These are phyloP conservation scores for Drosophila ustulata DNA, from an alignment of 2,888 invertebrate genomes.

Conservation along the genomic window DNA sequence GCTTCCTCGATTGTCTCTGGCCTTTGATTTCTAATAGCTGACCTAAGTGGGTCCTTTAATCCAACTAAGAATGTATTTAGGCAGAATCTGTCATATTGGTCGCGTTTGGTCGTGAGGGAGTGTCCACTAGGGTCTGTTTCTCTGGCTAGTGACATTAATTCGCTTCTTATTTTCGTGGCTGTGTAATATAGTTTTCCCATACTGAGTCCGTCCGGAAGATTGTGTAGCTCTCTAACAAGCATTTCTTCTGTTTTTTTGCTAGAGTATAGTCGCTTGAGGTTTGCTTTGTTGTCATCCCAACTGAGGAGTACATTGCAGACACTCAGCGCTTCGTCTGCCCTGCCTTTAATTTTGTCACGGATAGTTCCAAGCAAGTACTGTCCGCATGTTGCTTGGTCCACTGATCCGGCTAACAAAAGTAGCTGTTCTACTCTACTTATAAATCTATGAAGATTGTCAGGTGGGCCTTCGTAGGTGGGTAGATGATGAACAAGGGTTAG, in stretches of 20 bases:
- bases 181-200: conserved; percentile 8
- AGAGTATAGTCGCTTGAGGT: conserved; percentile 10
- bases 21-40: too few species aligned
- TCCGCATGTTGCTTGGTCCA: conserved; percentile 4
- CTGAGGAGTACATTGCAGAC: not conserved
- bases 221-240: conserved; percentile 11
- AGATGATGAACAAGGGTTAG: conserved; percentile 22
- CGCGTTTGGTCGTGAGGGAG: too few species aligned
- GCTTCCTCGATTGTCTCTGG: too few species aligned
- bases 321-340: conserved; percentile 19
- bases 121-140: too few species aligned
- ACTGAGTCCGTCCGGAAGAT: conserved; percentile 9
- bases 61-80: too few species aligned
- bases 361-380: conserved; percentile 13
- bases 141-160: too few species aligned
- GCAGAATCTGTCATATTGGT: too few species aligned
- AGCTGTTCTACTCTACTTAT: too few species aligned
- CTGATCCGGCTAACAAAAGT: too few species aligned
- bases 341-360: conserved; percentile 14
- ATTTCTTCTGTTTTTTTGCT: conserved; percentile 11
- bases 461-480: conserved; percentile 26
- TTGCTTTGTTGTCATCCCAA: conserved; percentile 10
- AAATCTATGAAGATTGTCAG: conserved; percentile 11
- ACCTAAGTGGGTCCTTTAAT: too few species aligned
- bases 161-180: too few species aligned